A percentile compares a stretch with the other conserved stretches of the same genome.
Conservation (phyloP, 2,113 vertebrate genomes). For the Aramus guarauna region DNA sequence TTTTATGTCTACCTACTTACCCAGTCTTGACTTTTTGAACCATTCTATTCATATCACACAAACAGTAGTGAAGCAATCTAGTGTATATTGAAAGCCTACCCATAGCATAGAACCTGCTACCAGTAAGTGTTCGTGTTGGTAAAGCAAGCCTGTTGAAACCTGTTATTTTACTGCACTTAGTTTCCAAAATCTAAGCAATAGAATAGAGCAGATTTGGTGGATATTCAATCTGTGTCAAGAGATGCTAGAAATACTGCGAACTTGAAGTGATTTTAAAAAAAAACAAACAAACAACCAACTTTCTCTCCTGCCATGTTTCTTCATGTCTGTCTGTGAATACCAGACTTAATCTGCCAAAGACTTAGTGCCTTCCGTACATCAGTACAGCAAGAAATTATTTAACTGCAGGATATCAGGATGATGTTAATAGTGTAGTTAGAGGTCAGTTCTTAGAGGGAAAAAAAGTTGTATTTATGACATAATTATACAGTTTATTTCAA, state of each 20-base stretch:
- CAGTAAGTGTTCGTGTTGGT: background rate
- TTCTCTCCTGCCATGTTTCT: background rate
- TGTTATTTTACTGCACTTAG: background rate
- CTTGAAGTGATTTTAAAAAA: background rate
- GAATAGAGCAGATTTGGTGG: background rate
- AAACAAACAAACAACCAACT: background rate
- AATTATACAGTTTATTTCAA: background rate
- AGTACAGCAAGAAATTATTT: background rate
- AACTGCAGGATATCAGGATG: background rate
- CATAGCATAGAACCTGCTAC: background rate
- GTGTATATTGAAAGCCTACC: background rate
- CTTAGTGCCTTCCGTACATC: background rate
- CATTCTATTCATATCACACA: background rate
- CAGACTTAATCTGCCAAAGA: background rate
- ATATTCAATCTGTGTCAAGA: background rate
- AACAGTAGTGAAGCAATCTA: background rate
- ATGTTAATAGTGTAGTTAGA: background rate
- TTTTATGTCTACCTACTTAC: background rate
- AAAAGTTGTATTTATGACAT: background rate
- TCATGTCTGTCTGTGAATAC: background rate
- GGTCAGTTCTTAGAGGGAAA: background rate
- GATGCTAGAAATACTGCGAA: background rate
- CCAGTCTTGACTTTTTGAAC: background rate
- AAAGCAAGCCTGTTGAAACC: background rate
- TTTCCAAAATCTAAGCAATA: background rate